Evolutionary conservation across 1,140 invertebrate genomes (phyloP).

Genomic region (Zeugodacus cucurbitae): DNA sequence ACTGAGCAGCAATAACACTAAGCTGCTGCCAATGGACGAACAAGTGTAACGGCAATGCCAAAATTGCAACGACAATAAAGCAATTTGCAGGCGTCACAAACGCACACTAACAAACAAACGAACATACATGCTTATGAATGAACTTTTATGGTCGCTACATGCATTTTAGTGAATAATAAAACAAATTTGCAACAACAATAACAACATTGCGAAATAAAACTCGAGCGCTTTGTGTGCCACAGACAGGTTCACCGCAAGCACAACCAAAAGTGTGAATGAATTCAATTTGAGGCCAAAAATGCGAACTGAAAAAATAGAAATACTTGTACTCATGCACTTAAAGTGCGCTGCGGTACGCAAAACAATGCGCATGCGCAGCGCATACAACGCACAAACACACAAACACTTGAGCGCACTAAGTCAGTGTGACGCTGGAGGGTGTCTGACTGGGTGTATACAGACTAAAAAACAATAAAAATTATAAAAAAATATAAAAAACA

Average conservation of each 20-base stretch:
- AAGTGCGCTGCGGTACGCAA: not conserved
- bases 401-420: not conserved
- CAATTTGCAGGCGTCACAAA: not conserved
- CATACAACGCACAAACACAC: not conserved
- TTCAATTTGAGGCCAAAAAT: slow-evolving; percentile 30
- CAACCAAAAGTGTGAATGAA: not conserved
- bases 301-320: slow-evolving; percentile 8
- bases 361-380: slow-evolving; percentile 32
- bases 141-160: not conserved
- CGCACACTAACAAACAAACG: not conserved
- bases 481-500: not conserved
- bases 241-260: not conserved
- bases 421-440: not conserved
- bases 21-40: not conserved
- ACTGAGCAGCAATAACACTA: not conserved
- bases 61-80: slow-evolving; percentile 9
- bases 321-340: not conserved
- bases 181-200: not conserved
- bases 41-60: not conserved
- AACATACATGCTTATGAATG: not conserved
- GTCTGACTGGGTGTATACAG: not conserved
- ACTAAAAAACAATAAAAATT: not conserved
- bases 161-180: not conserved
- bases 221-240: not conserved
- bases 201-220: not conserved